These are phyloP conservation scores for Brevimyrus niger DNA, from an alignment of 2,113 vertebrate genomes.

Conservation along the genomic window DNA sequence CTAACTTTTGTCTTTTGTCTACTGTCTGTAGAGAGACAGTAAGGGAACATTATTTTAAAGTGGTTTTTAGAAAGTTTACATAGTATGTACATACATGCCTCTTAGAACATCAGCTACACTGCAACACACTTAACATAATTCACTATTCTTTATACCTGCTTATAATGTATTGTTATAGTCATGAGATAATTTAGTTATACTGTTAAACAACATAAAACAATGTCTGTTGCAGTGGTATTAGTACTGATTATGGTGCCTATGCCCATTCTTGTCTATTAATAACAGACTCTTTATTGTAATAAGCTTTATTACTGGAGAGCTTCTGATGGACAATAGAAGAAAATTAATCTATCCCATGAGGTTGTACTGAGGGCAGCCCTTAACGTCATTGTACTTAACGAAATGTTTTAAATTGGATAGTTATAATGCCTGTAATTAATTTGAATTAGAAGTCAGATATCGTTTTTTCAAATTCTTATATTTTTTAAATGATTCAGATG, in stretches of 20 bases:
- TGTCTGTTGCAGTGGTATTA: background rate
- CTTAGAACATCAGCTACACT: background rate
- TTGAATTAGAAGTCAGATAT: background rate
- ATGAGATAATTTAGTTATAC: background rate
- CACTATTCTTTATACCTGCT: background rate
- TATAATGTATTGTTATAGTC: background rate
- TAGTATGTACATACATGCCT: no score
- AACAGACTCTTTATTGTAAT: background rate
- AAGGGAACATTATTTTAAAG: background rate
- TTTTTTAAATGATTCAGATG: background rate
- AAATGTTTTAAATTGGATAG: background rate
- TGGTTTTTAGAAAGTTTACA: background rate
- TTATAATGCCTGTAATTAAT: background rate
- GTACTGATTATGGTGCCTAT: background rate
- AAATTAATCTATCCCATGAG: constrained; percentile 2
- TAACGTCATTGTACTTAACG: background rate
- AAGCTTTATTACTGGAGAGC: background rate
- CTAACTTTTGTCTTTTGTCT: background rate
- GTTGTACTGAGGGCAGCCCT: background rate
- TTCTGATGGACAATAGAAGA: background rate
- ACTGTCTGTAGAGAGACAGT: background rate
- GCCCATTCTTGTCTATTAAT: background rate
- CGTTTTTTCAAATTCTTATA: background rate
- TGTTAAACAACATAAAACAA: background rate
- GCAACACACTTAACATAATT: background rate